Evolutionary conservation across 2,113 vertebrate species (phyloP).

Genomic region (Thomomys bottae): DNA sequence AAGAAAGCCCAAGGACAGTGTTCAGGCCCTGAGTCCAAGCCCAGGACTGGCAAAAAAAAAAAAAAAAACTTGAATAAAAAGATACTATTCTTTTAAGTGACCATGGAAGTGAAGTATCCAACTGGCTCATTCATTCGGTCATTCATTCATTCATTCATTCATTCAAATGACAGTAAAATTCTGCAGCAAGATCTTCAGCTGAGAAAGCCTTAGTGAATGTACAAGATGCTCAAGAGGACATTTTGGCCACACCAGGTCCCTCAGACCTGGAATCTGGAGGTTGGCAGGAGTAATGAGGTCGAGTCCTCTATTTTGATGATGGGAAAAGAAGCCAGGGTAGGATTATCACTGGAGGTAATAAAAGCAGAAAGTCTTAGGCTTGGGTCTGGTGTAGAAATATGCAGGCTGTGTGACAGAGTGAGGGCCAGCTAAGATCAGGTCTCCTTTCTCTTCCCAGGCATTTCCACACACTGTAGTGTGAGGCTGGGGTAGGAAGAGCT

Average conservation of each 20-base stretch:
- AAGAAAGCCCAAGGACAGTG: too few species aligned
- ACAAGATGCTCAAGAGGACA: neutral
- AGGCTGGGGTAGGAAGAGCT: neutral
- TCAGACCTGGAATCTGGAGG: neutral
- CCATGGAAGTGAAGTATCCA: neutral
- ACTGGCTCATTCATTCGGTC: neutral
- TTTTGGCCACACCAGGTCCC: neutral
- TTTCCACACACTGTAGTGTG: too few species aligned
- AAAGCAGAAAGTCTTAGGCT: neutral
- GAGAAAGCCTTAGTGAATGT: neutral
- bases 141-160: neutral
- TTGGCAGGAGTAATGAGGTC: neutral
- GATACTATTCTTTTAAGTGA: neutral
- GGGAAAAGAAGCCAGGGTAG: neutral
- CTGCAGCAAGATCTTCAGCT: neutral
- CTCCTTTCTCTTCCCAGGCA: too few species aligned
- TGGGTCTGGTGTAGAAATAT: neutral
- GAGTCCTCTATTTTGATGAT: neutral
- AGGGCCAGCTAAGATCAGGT: too few species aligned
- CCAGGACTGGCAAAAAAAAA: too few species aligned
- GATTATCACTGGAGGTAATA: neutral
- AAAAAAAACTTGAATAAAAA: neutral
- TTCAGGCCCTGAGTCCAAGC: too few species aligned
- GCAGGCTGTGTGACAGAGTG: neutral
- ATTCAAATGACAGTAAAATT: neutral